Evolutionary conservation across 1,140 invertebrate genomes (phyloP).

Genomic region (Lordiphosa collinella): DNA sequence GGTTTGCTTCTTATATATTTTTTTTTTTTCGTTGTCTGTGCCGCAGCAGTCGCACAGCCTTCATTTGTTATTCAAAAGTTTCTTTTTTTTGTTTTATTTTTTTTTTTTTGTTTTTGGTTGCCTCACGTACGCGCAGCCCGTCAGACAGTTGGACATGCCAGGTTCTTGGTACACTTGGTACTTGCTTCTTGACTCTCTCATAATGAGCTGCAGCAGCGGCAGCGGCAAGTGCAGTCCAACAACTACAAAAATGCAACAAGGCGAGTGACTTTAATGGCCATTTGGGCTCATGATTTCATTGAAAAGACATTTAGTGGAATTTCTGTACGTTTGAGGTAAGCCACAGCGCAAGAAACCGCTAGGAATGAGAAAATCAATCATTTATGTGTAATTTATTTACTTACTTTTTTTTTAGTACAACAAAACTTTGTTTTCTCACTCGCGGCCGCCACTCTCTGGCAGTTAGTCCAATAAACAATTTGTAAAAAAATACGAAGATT

Average conservation of each 20-base stretch:
- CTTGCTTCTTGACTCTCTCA: conserved; percentile 1
- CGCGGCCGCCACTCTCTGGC: no score
- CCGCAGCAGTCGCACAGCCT: conserved; percentile 62
- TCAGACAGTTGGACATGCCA: conserved; percentile 9
- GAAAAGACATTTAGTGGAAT: conserved; percentile 8
- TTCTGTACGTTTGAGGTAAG: not conserved
- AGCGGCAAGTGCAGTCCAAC: conserved; percentile 3
- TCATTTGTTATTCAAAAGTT: conserved; percentile 77
- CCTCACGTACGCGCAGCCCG: conserved; percentile 29
- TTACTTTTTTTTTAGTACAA: no score
- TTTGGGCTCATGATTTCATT: conserved; percentile 9
- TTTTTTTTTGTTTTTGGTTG: conserved; percentile 11
- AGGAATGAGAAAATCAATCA: no score
- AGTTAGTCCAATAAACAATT: no score
- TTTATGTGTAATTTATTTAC: no score
- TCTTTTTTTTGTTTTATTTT: conserved; percentile 35
- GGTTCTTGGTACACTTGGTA: conserved; percentile 1
- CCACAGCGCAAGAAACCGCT: no score
- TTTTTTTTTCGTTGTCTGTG: conserved; percentile 19
- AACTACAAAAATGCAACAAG: not conserved
- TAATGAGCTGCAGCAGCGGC: conserved; percentile 1
- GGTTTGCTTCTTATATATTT: conserved; percentile 44
- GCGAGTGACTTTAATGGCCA: conserved; percentile 11
- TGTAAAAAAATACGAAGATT: no score
- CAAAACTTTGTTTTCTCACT: no score